Percentiles rank a stretch among this genome's conserved stretches.
Conservation (phyloP, 1,140 invertebrate species). For the Hycleus phaleratus region DNA sequence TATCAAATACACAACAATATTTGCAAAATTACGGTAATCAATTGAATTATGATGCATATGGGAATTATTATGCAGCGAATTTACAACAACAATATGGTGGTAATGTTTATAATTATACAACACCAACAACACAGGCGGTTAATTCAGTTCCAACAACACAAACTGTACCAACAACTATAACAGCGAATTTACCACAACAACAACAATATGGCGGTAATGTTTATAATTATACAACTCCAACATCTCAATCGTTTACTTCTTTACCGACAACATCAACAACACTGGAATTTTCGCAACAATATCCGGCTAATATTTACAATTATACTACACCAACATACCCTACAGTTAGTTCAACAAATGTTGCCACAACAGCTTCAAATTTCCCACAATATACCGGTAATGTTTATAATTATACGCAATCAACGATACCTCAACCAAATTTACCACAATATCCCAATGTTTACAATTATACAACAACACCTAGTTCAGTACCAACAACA, state of each 20-base stretch:
- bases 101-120: conserved; percentile 1
- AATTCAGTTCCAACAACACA: neutral
- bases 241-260: neutral
- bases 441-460: conserved; percentile 9
- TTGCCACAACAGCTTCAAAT: no score
- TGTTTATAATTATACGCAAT: neutral
- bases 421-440: neutral
- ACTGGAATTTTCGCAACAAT: no score
- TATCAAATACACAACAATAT: no score
- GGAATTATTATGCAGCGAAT: no score
- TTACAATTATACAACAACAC: conserved; percentile 2
- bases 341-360: no score
- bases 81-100: conserved; percentile 1
- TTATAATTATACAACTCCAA: neutral
- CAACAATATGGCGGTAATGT: conserved; percentile 4
- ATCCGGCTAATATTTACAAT: no score
- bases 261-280: neutral
- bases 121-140: neutral
- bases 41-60: no score
- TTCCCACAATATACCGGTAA: neutral
- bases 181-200: neutral
- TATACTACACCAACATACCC: no score
- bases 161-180: conserved; percentile 3
- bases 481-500: neutral
- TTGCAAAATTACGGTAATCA: no score